These are phyloP conservation scores for Callosobruchus maculatus DNA, from an alignment of 2,888 invertebrate genomes.

Conservation along the genomic window DNA sequence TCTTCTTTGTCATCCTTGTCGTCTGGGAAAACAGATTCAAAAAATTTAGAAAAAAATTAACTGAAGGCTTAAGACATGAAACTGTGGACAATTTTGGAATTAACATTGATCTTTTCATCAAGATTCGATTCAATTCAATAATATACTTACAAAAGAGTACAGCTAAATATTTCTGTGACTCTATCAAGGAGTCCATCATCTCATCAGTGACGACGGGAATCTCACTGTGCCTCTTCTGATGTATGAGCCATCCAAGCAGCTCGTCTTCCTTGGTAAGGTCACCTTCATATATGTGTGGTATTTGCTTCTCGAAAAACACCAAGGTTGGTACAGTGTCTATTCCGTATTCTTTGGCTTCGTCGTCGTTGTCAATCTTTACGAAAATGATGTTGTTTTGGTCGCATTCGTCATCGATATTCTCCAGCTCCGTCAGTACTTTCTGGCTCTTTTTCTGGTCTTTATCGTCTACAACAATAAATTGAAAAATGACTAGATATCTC, in stretches of 20 bases:
- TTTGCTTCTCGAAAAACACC: conserved; percentile 65
- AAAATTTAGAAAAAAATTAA: too few species aligned
- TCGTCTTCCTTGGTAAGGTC: conserved; percentile 86
- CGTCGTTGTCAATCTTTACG: conserved; percentile 85
- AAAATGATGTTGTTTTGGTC: conserved; percentile 89
- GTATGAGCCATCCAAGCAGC: conserved; percentile 83
- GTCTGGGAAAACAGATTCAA: too few species aligned
- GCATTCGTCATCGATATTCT: conserved; percentile 92
- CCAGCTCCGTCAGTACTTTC: conserved; percentile 76
- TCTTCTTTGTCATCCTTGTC: conserved; percentile 89
- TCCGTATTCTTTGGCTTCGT: conserved; percentile 86
- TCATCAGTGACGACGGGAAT: conserved; percentile 91
- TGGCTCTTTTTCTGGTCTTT: conserved; percentile 88
- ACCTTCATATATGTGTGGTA: conserved; percentile 61
- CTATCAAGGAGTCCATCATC: conserved; percentile 88
- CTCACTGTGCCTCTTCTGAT: conserved; percentile 86
- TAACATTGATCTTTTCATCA: too few species aligned
- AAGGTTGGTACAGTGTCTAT: conserved; percentile 80
- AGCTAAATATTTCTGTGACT: conserved; percentile 74
- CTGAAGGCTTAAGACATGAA: too few species aligned
- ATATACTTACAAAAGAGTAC: conserved; percentile 85
- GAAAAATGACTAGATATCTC: not conserved
- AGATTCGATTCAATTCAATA: not conserved
- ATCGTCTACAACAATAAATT: conserved; percentile 63
- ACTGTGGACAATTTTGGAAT: too few species aligned